A percentile compares a stretch with the other conserved stretches of the same genome.
phyloP scores from a whole-genome alignment of 2,113 vertebrate species.

The Mystacornis crossleyi region DNA sequence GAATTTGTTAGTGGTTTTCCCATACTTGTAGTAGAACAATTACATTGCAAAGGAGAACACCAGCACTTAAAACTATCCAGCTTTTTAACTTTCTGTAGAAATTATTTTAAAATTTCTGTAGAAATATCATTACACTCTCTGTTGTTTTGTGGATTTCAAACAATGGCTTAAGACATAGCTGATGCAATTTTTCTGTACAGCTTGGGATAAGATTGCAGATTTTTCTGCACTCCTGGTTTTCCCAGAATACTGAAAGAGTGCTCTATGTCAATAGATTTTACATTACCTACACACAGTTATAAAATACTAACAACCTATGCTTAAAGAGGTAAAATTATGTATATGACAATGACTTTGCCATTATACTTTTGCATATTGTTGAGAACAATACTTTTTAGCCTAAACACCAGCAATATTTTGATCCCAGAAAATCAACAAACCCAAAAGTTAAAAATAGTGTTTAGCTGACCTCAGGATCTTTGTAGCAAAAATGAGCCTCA shows the following conservation, averaged over 20 bases:
- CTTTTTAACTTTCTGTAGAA: not conserved
- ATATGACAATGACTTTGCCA: slow-evolving; percentile 56
- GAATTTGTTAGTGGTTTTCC: not conserved
- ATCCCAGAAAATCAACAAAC: not conserved
- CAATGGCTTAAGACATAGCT: not conserved
- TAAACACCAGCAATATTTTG: not conserved
- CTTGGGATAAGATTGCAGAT: not conserved
- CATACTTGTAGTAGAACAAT: not conserved
- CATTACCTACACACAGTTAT: not conserved
- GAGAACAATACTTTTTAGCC: slow-evolving; percentile 25
- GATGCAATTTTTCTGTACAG: not conserved
- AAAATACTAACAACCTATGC: not conserved
- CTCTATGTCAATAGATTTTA: slow-evolving; percentile 21
- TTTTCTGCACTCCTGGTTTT: slow-evolving; percentile 41
- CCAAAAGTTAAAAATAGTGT: not conserved
- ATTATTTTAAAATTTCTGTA: not conserved
- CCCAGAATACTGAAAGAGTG: slow-evolving; percentile 1
- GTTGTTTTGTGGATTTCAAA: not conserved
- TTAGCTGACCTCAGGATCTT: not conserved
- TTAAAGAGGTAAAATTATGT: slow-evolving; percentile 51
- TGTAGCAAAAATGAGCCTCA: not conserved
- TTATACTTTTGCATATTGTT: slow-evolving; percentile 54
- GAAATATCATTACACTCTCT: not conserved
- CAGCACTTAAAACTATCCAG: not conserved
- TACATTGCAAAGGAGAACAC: not conserved